Percentiles rank a stretch among this genome's conserved stretches.
These are phyloP conservation scores for Gasterosteus nipponicus DNA, from an alignment of 2,113 vertebrate genomes.

Conservation along the genomic window DNA sequence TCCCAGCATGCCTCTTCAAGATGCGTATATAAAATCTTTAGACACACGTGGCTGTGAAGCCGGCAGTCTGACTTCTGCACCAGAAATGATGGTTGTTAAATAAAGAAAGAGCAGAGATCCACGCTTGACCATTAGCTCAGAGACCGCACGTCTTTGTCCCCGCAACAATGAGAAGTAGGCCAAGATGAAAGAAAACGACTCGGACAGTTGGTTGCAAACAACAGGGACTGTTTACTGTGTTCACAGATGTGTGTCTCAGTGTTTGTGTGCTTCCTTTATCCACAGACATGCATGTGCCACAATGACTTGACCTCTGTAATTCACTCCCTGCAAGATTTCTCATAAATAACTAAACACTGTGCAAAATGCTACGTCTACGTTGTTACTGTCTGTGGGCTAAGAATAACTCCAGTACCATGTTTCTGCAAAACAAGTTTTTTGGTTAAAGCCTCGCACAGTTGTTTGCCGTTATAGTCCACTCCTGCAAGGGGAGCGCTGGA, in stretches of 20 bases:
- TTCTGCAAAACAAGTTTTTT: constrained; percentile 46
- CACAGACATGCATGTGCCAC: constrained; percentile 54
- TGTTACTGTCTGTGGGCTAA: constrained; percentile 51
- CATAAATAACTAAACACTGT: constrained; percentile 76
- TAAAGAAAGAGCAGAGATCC: not conserved
- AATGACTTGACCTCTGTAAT: constrained; percentile 74
- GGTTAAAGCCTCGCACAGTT: constrained; percentile 29
- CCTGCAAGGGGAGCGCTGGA: not conserved
- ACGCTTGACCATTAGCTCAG: constrained; percentile 35
- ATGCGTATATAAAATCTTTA: not conserved
- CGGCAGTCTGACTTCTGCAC: constrained; percentile 33
- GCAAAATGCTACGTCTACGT: constrained; percentile 58
- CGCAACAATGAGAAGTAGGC: not conserved
- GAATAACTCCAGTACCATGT: constrained; percentile 59
- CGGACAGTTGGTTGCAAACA: constrained; percentile 8
- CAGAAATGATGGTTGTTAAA: constrained; percentile 18
- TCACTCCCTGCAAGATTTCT: constrained; percentile 68
- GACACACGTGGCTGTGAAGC: constrained; percentile 1
- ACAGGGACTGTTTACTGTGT: not conserved
- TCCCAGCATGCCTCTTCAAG: not conserved
- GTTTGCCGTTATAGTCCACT: constrained; percentile 9
- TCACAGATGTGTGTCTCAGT: not conserved
- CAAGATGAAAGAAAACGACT: constrained; percentile 17
- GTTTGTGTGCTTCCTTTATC: constrained; percentile 17
- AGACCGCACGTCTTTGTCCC: constrained; percentile 31